These are phyloP conservation scores for Panopea generosa DNA, from an alignment of 2,888 invertebrate genomes.

Conservation along the genomic window DNA sequence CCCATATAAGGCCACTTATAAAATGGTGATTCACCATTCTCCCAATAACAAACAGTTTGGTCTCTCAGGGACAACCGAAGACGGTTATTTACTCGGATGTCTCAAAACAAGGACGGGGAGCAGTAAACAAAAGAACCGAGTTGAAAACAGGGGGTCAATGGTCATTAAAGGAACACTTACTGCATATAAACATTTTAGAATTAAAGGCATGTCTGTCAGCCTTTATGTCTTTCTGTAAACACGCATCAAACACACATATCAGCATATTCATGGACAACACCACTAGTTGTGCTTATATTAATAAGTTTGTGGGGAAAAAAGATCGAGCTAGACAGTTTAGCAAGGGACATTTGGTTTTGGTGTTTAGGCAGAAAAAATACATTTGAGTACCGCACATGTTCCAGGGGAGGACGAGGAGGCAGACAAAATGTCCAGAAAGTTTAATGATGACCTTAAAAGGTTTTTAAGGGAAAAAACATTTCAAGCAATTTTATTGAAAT, in stretches of 20 bases:
- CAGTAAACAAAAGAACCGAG: not conserved
- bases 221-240: slow-evolving; percentile 22
- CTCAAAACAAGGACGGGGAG: not conserved
- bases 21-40: slow-evolving; percentile 4
- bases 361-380: slow-evolving; percentile 17
- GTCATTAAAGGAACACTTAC: slow-evolving; percentile 17
- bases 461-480: slow-evolving; percentile 25
- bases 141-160: slow-evolving; percentile 16
- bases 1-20: not conserved
- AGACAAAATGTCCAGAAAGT: slow-evolving; percentile 14
- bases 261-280: slow-evolving; percentile 41
- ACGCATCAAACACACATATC: slow-evolving; percentile 24
- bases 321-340: not conserved
- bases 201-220: slow-evolving; percentile 35
- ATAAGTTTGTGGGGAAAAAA: slow-evolving; percentile 32
- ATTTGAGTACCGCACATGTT: slow-evolving; percentile 28
- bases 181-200: slow-evolving; percentile 51
- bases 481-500: not conserved
- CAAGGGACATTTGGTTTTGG: slow-evolving; percentile 22
- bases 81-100: not conserved
- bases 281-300: slow-evolving; percentile 37
- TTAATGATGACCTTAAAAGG: slow-evolving; percentile 48
- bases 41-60: not conserved
- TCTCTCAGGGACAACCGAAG: slow-evolving; percentile 2
- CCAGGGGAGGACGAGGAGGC: slow-evolving; percentile 13